phyloP scores from a whole-genome alignment of 1,140 invertebrate species.

The Caligus rogercresseyi region DNA sequence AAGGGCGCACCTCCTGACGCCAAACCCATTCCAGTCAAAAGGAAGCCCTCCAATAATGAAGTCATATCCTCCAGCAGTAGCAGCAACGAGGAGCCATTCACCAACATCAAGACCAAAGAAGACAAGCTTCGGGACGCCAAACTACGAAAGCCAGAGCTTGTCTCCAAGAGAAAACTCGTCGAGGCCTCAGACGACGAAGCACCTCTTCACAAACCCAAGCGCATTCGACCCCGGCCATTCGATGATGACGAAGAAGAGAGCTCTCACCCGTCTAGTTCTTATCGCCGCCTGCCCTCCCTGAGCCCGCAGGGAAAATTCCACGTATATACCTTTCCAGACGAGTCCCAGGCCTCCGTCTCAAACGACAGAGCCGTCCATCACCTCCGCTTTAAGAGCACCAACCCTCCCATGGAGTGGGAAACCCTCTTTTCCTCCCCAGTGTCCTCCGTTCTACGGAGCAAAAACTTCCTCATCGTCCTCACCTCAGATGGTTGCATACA shows the following conservation, averaged over 20 bases:
- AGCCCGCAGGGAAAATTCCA: not conserved
- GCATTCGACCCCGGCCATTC: not conserved
- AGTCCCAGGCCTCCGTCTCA: not conserved
- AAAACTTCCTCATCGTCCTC: not conserved
- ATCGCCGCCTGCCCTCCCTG: not conserved
- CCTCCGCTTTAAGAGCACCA: not conserved
- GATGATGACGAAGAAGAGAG: conserved; percentile 3
- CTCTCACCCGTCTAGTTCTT: not conserved
- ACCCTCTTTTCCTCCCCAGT: not conserved
- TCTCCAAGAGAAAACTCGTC: not conserved
- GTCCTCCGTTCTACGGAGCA: not conserved
- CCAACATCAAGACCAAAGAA: not conserved
- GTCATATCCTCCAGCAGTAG: not conserved
- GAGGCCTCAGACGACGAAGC: not conserved
- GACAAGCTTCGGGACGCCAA: not conserved
- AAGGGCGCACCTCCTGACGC: not conserved
- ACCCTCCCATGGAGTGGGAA: conserved; percentile 8
- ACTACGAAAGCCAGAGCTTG: not conserved
- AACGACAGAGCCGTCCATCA: not conserved
- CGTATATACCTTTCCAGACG: not conserved
- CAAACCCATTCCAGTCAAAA: not conserved
- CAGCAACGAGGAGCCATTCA: not conserved
- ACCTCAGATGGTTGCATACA: not conserved
- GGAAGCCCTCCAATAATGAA: not conserved
- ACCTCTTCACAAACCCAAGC: not conserved